phyloP scores from a whole-genome alignment of 2,113 vertebrate species.

The Xiphophorus couchianus region DNA sequence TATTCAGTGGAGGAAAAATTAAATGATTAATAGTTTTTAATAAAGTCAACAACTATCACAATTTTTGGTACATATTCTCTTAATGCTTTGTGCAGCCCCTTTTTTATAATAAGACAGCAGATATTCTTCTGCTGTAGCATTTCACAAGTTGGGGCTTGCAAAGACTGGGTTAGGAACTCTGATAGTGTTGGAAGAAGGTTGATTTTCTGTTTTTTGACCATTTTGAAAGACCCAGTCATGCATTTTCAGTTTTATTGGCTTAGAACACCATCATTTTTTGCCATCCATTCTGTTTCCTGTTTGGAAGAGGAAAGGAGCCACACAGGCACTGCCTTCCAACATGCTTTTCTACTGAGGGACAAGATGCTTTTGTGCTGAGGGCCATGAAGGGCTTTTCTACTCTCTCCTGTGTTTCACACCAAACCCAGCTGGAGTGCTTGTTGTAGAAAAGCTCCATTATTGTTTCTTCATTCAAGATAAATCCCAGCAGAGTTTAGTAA shows the following conservation, averaged over 20 bases:
- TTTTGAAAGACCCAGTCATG: background rate
- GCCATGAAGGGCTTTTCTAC: background rate
- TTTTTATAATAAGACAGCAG: background rate
- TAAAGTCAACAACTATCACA: no score
- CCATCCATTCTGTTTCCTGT: background rate
- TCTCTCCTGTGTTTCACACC: background rate
- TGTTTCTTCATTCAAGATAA: background rate
- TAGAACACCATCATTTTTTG: background rate
- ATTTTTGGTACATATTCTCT: background rate
- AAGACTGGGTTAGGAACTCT: no score
- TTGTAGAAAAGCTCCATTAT: background rate
- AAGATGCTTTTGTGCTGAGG: no score
- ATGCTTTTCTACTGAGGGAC: background rate
- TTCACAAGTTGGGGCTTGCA: background rate
- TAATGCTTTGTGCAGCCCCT: background rate
- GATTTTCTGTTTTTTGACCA: no score
- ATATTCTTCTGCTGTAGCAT: no score
- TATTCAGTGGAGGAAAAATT: no score
- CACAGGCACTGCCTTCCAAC: background rate
- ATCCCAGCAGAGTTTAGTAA: background rate
- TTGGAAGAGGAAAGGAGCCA: background rate
- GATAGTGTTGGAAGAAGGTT: no score
- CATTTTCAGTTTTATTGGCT: background rate
- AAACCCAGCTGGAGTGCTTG: background rate
- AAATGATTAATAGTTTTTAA: no score